Conservation (phyloP, 2,113 vertebrate species). For the Eolophus roseicapilla region DNA sequence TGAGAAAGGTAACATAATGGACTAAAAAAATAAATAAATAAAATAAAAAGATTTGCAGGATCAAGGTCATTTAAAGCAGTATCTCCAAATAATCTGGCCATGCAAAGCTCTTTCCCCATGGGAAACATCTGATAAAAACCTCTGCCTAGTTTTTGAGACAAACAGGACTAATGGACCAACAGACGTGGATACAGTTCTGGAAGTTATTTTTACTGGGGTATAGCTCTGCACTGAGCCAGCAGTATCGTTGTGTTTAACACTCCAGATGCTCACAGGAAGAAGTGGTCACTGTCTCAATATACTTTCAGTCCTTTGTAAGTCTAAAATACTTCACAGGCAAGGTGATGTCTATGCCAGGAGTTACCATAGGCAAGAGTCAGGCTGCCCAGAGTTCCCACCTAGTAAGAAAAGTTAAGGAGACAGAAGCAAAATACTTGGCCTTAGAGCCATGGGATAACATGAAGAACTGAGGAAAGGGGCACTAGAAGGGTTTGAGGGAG, state of each 20-base stretch:
- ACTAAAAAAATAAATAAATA: neutral
- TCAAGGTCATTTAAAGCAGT: neutral
- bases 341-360: neutral
- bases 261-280: neutral
- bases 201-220: neutral
- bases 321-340: neutral
- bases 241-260: neutral
- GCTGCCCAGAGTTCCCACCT: neutral
- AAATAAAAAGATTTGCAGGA: neutral
- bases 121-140: neutral
- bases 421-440: neutral
- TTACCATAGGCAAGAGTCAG: neutral
- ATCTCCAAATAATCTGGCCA: neutral
- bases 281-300: fast-evolving
- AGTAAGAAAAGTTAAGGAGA: neutral
- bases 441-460: neutral
- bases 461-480: neutral
- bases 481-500: neutral
- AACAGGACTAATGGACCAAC: neutral
- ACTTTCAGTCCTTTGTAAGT: neutral
- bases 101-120: neutral
- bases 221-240: neutral
- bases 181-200: neutral
- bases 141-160: constrained; percentile 27
- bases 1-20: neutral